phyloP scores from a whole-genome alignment of 2,888 invertebrate species.

The Pilophorus perplexus region DNA sequence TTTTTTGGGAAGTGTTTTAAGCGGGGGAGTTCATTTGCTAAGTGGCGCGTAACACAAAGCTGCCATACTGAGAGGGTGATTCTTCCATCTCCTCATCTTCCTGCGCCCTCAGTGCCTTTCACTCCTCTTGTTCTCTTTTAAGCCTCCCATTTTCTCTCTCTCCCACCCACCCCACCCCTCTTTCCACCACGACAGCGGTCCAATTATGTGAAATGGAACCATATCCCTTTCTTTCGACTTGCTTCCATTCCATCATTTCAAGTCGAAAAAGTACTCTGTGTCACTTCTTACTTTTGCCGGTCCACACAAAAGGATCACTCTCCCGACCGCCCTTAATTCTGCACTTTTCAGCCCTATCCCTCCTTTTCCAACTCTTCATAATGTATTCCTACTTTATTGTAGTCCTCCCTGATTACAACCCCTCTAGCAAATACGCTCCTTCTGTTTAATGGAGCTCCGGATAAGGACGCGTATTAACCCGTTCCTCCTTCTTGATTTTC shows the following conservation, averaged over 20 bases:
- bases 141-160: background rate
- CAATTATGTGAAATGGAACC: constrained; percentile 32
- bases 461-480: constrained; percentile 18
- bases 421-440: constrained; percentile 18
- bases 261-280: constrained; percentile 26
- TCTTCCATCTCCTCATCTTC: background rate
- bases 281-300: constrained; percentile 25
- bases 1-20: constrained; percentile 13
- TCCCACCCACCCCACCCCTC: too few relatives aligned
- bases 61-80: background rate
- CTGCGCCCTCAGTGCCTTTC: too few relatives aligned
- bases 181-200: too few relatives aligned
- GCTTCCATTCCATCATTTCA: constrained; percentile 29
- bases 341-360: constrained; percentile 7
- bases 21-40: constrained; percentile 15
- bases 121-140: too few relatives aligned
- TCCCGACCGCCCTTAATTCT: background rate
- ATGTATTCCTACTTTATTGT: constrained; percentile 35
- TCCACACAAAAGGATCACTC: constrained; percentile 21
- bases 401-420: constrained; percentile 30
- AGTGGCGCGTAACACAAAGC: constrained; percentile 13
- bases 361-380: constrained; percentile 26
- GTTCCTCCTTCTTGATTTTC: constrained; percentile 5
- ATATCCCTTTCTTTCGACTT: constrained; percentile 18
- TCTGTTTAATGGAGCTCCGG: constrained; percentile 21